Evolutionary conservation across 2,113 vertebrate genomes (phyloP).

Genomic region (Pluvialis apricaria): DNA sequence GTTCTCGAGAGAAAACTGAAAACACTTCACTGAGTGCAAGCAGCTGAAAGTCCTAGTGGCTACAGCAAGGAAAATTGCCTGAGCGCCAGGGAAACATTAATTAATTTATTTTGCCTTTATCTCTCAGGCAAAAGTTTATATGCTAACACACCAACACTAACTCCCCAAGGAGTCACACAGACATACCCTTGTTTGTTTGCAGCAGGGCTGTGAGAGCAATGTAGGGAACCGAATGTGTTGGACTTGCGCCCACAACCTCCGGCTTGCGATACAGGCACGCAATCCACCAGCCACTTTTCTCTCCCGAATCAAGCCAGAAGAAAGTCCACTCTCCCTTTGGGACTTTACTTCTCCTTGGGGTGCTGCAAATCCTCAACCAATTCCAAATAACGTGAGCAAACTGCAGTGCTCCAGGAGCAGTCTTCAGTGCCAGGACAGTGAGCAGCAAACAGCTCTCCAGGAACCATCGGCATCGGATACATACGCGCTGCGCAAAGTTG

Average conservation of each 20-base stretch:
- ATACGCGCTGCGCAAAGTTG: neutral
- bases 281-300: too few relatives aligned
- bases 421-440: too few relatives aligned
- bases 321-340: too few relatives aligned
- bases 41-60: neutral
- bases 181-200: neutral
- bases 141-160: neutral
- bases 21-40: neutral
- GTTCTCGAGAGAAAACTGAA: accelerated
- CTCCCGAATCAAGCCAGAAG: too few relatives aligned
- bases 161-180: neutral
- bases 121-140: neutral
- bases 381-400: too few relatives aligned
- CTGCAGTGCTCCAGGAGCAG: too few relatives aligned
- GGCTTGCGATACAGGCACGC: too few relatives aligned
- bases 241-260: accelerated
- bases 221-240: neutral
- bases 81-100: neutral
- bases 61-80: neutral
- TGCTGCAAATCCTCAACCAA: too few relatives aligned
- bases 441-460: neutral
- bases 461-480: accelerated
- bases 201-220: neutral
- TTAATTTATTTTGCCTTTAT: neutral
- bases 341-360: too few relatives aligned